Percentiles rank a stretch among this genome's conserved stretches.
Conservation (phyloP, 2,888 invertebrate genomes). For the Mesorhabditis sp. region DNA sequence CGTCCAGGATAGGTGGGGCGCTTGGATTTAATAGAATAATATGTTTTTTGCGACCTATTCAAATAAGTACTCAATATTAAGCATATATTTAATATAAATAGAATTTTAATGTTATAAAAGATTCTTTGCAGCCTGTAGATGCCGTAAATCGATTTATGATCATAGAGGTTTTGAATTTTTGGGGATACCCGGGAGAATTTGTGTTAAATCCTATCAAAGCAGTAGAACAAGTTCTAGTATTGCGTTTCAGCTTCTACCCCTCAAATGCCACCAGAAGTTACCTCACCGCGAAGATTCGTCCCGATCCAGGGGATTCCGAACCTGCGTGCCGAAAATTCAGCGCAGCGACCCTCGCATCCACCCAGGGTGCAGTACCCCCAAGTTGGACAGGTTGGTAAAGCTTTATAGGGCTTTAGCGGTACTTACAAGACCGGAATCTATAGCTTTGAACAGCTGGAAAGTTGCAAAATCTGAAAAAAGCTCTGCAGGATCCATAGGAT, state of each 20-base stretch:
- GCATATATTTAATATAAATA: too few relatives aligned
- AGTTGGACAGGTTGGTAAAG: background rate
- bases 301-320: conserved; percentile 49
- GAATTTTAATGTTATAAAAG: too few relatives aligned
- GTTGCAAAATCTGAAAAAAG: too few relatives aligned
- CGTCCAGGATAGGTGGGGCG: conserved; percentile 15
- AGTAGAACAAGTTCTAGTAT: background rate
- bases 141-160: too few relatives aligned
- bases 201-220: background rate
- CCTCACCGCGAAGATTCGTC: conserved; percentile 48
- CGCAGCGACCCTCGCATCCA: conserved; percentile 39
- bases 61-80: too few relatives aligned
- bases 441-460: too few relatives aligned
- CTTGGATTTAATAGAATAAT: background rate
- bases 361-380: conserved; percentile 20
- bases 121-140: too few relatives aligned
- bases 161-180: too few relatives aligned
- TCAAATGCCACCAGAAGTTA: conserved; percentile 22
- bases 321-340: conserved; percentile 48
- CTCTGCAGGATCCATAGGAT: too few relatives aligned
- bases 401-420: background rate
- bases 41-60: background rate
- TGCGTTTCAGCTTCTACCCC: conserved; percentile 12
- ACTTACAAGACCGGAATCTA: too few relatives aligned
- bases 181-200: background rate